These are phyloP conservation scores for Apamea sordens DNA, from an alignment of 2,888 invertebrate genomes.

Conservation along the genomic window DNA sequence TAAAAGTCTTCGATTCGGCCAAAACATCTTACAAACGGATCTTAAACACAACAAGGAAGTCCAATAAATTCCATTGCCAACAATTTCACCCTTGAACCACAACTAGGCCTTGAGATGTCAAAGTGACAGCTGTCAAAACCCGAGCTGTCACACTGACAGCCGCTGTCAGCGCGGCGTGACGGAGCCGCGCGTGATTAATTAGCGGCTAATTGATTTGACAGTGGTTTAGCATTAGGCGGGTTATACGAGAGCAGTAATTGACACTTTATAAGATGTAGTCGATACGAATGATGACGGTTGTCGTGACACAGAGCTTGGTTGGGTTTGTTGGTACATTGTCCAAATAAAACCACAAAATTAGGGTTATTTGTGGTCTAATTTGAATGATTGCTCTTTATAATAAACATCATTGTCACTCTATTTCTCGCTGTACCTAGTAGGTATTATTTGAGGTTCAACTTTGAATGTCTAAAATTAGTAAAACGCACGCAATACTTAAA, in stretches of 20 bases:
- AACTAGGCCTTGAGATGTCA: conserved; percentile 80
- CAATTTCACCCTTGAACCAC: conserved; percentile 71
- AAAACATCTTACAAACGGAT: conserved; percentile 1
- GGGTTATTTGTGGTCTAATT: conserved; percentile 25
- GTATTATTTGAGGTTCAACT: too few species aligned
- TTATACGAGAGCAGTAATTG: conserved; percentile 60
- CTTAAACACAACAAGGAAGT: conserved; percentile 59
- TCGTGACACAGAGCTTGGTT: conserved; percentile 24
- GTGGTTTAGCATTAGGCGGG: conserved; percentile 68
- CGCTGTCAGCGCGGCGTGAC: conserved; percentile 78
- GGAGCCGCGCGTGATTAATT: conserved; percentile 77
- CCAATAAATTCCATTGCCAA: conserved; percentile 49
- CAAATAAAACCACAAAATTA: conserved; percentile 10
- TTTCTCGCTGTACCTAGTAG: neutral
- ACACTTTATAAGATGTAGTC: conserved; percentile 58
- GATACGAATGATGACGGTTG: conserved; percentile 60
- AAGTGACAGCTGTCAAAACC: conserved; percentile 81
- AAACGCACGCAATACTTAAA: neutral
- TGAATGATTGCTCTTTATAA: neutral
- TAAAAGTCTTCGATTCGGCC: too few species aligned
- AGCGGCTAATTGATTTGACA: conserved; percentile 80
- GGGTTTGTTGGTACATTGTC: conserved; percentile 15
- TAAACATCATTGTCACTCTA: neutral
- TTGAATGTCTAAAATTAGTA: neutral
- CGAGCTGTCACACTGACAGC: conserved; percentile 81